phyloP scores from a whole-genome alignment of 2,888 invertebrate species.

The Drosophila mettleri region DNA sequence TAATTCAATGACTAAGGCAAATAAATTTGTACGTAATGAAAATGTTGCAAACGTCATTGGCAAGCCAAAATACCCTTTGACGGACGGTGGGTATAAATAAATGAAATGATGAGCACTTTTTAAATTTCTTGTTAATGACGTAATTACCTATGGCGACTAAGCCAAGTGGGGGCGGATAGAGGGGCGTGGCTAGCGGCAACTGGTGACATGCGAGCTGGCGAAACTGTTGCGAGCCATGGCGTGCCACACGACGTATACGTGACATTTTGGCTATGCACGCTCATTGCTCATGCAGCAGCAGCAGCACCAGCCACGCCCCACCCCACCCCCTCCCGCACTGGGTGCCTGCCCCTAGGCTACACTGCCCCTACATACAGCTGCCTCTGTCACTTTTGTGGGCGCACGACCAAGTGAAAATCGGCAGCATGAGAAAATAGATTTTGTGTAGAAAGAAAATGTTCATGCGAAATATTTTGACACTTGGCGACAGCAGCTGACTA shows the following conservation, averaged over 20 bases:
- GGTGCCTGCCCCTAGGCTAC: too few species aligned
- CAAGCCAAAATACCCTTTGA: not conserved
- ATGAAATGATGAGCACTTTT: conserved; percentile 67
- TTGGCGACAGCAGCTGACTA: conserved; percentile 78
- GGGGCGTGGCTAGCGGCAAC: not conserved
- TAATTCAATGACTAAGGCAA: conserved; percentile 6
- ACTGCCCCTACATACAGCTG: not conserved
- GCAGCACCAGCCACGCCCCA: conserved; percentile 2
- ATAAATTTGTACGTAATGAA: not conserved
- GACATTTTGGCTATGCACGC: conserved; percentile 72
- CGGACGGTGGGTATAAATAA: conserved; percentile 10
- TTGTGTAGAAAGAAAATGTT: conserved; percentile 51
- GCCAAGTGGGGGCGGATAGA: not conserved
- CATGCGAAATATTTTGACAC: conserved; percentile 78
- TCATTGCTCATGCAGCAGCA: conserved; percentile 41
- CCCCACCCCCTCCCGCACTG: not conserved
- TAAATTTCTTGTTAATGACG: conserved; percentile 75
- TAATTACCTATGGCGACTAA: conserved; percentile 54
- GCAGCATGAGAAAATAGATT: conserved; percentile 75
- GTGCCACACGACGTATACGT: conserved; percentile 81
- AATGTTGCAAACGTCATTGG: not conserved
- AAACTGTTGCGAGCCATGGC: conserved; percentile 43
- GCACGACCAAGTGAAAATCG: conserved; percentile 62
- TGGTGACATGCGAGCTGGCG: conserved; percentile 37
- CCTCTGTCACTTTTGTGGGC: conserved; percentile 54